phyloP scores from a whole-genome alignment of 2,888 invertebrate species.

The Petrolisthes cinctipes region DNA sequence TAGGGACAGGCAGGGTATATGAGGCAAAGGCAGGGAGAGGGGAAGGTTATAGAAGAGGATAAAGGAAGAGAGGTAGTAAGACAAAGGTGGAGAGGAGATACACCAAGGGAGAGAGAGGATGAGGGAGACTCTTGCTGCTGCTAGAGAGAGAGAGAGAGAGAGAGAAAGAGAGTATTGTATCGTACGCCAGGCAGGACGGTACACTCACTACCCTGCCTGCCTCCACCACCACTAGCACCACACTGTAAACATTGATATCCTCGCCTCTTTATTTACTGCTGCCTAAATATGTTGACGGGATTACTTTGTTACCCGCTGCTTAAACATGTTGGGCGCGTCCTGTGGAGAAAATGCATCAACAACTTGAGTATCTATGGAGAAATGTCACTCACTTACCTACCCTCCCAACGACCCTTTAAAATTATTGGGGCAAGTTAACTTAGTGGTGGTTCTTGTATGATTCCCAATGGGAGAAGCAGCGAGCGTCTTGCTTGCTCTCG shows the following conservation, averaged over 20 bases:
- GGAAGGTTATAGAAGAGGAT: neutral
- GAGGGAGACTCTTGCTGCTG: neutral
- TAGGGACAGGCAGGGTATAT: neutral
- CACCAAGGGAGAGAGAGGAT: neutral
- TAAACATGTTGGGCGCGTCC: neutral
- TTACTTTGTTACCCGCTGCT: neutral
- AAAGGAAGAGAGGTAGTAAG: neutral
- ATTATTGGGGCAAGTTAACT: too few relatives aligned
- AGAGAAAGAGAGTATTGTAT: neutral
- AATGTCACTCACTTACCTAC: too few relatives aligned
- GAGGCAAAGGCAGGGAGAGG: neutral
- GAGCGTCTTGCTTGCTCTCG: too few relatives aligned
- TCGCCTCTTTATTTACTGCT: conserved; percentile 16
- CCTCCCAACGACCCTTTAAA: too few relatives aligned
- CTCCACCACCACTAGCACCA: neutral
- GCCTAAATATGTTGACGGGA: conserved; percentile 18
- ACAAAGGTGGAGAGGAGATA: too few relatives aligned
- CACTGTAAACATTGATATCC: neutral
- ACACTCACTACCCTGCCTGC: neutral
- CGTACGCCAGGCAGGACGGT: conserved; percentile 24
- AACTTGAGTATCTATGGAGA: too few relatives aligned
- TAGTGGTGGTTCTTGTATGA: too few relatives aligned
- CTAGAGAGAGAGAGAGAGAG: too few relatives aligned
- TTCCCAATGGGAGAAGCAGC: too few relatives aligned
- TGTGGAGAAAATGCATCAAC: too few relatives aligned